A percentile compares a stretch with the other conserved stretches of the same genome.
These are phyloP conservation scores for Micropoecilia bifurca DNA, from an alignment of 2,797 vertebrate genomes.

Conservation along the genomic window DNA sequence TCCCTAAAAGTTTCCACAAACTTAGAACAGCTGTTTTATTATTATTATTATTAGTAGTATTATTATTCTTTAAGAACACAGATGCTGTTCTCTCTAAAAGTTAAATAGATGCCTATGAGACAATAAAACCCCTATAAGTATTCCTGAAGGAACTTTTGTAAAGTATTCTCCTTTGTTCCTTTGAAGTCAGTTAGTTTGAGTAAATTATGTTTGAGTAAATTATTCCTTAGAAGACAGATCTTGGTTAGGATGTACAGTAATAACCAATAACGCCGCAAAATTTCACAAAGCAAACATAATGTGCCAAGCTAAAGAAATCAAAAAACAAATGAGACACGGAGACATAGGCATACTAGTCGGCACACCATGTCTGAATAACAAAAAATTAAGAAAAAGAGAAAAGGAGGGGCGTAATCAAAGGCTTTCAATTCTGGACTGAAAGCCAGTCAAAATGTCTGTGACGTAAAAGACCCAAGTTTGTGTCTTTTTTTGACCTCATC, in stretches of 20 bases:
- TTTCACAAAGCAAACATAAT: not conserved
- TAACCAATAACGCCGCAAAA: not conserved
- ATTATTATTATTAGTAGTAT: too few species aligned
- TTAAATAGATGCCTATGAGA: not conserved
- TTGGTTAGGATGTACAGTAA: not conserved
- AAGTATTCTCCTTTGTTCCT: not conserved
- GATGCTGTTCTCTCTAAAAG: not conserved
- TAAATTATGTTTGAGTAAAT: not conserved
- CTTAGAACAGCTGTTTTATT: not conserved
- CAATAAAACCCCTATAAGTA: not conserved
- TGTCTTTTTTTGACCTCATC: not conserved
- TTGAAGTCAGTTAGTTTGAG: not conserved
- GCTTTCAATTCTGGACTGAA: not conserved
- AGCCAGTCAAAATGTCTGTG: not conserved
- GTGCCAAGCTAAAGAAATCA: not conserved
- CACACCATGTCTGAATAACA: not conserved
- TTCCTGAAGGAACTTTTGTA: not conserved
- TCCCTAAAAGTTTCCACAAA: slow-evolving; percentile 19
- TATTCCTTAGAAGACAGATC: not conserved
- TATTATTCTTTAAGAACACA: not conserved
- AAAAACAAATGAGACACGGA: not conserved
- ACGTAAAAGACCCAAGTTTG: not conserved
- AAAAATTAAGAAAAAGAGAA: too few species aligned
- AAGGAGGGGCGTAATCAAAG: too few species aligned
- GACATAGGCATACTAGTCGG: not conserved